Evolutionary conservation across 1,140 invertebrate genomes (phyloP), one percentile per base, ranked within the genome.

Genomic region (Asbolus verrucosus): DNA sequence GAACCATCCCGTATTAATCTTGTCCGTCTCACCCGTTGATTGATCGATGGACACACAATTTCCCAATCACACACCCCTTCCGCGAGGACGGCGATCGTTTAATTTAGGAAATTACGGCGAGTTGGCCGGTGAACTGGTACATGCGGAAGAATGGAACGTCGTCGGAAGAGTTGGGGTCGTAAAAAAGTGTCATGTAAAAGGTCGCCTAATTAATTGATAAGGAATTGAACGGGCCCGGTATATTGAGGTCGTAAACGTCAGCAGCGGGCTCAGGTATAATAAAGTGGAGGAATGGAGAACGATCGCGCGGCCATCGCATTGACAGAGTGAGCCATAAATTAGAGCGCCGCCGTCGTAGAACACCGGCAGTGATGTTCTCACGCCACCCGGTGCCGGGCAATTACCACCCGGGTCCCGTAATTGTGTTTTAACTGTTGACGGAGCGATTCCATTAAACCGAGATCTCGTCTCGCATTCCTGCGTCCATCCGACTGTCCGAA

Each of bases 381-480:
- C 66, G 71, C 66, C 67, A 46, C 61, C 46, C 66, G 46, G 61
- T 69, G 71, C 65, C 61, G 50, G 43, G 46, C 71, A 72, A 72
- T 72, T 72, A 72, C 67, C 67, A 69, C 67, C 67, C 67, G 43
- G 71, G 31, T 36, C 61, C 67, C 54, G 61, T 66, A 72, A 72
- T 69, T 72, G 71, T 69, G 21, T 67, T 71, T 71, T 67, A 72
- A 72, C 61, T 69, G 38, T 72, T 67, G 69, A 67, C 69, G 65
- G 59, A 65, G 69, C 69, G 54, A 67, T 71, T 71, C 69, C 65
- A 71, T 67, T 71, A 67, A 67, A 63, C 41, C 16, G 27, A 50
- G 43, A 50, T 50, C 43, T 50, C 43, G 43, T 50, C 43, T 50
- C 43, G 16, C 43, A 50, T 50, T 50, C 27, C 60, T 63, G 24